Conservation (phyloP, 1,140 invertebrate genomes). For the Drosophila leontia region DNA sequence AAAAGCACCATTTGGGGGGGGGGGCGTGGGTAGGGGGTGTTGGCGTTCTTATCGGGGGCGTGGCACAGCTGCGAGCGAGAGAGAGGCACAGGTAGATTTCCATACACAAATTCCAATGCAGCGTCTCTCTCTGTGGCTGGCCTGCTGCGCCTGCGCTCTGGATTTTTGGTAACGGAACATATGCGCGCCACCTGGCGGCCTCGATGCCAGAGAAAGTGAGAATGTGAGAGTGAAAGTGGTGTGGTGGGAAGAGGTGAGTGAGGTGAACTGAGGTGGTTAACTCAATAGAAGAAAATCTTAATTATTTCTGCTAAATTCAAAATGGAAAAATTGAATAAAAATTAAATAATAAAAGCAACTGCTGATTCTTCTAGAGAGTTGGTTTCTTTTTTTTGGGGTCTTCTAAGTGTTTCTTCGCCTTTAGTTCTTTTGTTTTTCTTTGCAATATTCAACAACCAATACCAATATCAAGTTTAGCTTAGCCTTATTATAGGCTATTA, state of each 20-base stretch:
- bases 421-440: constrained; percentile 20
- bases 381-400: constrained; percentile 31
- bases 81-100: neutral
- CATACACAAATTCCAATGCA: neutral
- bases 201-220: neutral
- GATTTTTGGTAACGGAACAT: constrained; percentile 22
- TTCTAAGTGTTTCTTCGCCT: constrained; percentile 26
- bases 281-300: constrained; percentile 16
- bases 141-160: constrained; percentile 23
- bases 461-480: constrained; percentile 66
- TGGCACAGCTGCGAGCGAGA: constrained; percentile 34
- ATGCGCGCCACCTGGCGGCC: constrained; percentile 18
- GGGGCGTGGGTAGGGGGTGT: constrained; percentile 2
- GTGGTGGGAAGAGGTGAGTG: constrained; percentile 22
- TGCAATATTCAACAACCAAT: constrained; percentile 82
- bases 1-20: constrained; percentile 77
- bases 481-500: constrained; percentile 40
- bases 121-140: constrained; percentile 23
- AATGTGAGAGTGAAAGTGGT: constrained; percentile 14
- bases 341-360: constrained; percentile 51
- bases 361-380: constrained; percentile 68
- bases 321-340: constrained; percentile 28
- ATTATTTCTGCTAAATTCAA: constrained; percentile 34
- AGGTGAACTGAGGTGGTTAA: constrained; percentile 28
- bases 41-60: constrained; percentile 9